Evolutionary conservation across 2,113 vertebrate species (phyloP), one percentile per base, ranked within the genome.

Genomic region (Pitta sordida): DNA sequence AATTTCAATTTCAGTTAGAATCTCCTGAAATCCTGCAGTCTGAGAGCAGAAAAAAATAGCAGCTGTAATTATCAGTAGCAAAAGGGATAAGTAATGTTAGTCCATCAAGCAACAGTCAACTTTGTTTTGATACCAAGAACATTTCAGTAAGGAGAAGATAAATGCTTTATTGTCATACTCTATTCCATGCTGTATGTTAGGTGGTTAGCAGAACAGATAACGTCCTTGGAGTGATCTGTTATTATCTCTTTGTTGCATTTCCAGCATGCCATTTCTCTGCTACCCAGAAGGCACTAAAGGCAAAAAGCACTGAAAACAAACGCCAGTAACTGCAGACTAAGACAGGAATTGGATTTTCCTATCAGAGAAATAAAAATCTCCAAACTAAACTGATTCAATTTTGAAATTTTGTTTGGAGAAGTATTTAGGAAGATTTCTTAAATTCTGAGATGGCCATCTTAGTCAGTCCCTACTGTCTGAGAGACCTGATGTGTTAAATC

Each of bases 21-120:
- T 99, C 97, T 99, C 98, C 96, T 99, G 99, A 97, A 99, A 99
- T 92, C 98, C 99, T 37, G 99, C 99, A 1, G 99, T 99, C 98
- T 99, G 96, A 84, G 90, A 96, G 91, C 81, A 94, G 71, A 83
- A 94, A 92, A 88, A 96, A 95, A 95, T 18, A 91, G 91, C 91
- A 92, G 85, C 82, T 95, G 95, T 98, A 93, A 96, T 90, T 90
- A 78, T 70, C 82, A 27, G 67, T 92, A 95, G 83, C 88, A 93
- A 70, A 69, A 79, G 73, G 37, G 69, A 95, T 69, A 94, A 97
- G 87, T 68, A 95, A 97, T 83, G 91, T 83, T 93, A 71, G 67
- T 91, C 81, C 53, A 89, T 91, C 3, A 36, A 96, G 91, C 81
- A 85, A 32, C 83, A 87, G 49, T 95, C 96, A 88, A 85, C 83